Percentiles rank a stretch among this genome's conserved stretches.
Conservation (phyloP, 2,797 vertebrate genomes). For the Pempheris klunzingeri region DNA sequence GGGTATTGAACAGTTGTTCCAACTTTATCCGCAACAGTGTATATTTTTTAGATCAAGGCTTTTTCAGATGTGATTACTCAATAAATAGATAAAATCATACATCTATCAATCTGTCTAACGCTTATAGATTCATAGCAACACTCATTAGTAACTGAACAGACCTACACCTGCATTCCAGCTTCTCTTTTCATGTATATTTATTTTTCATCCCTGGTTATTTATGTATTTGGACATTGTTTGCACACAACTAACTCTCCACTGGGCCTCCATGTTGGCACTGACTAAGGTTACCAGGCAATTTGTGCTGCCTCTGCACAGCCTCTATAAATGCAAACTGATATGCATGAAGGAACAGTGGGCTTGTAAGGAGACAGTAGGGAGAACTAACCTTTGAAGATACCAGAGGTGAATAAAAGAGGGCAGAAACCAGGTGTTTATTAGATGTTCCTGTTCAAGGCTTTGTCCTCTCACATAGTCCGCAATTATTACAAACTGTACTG, state of each 20-base stretch:
- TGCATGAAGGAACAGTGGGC: slow-evolving; percentile 19
- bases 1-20: no score
- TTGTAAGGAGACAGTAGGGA: slow-evolving; percentile 8
- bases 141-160: background rate
- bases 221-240: slow-evolving; percentile 16
- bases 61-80: background rate
- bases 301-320: slow-evolving; percentile 11
- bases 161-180: no score
- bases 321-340: slow-evolving; percentile 40
- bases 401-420: slow-evolving; percentile 36
- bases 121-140: background rate
- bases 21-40: no score
- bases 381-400: slow-evolving; percentile 54
- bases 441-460: slow-evolving; percentile 46
- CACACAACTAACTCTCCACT: slow-evolving; percentile 16
- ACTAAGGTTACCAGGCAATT: slow-evolving; percentile 23
- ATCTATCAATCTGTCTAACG: background rate
- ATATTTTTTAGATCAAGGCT: background rate
- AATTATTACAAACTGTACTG: slow-evolving; percentile 57
- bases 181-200: background rate
- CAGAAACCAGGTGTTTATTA: slow-evolving; percentile 58
- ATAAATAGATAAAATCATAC: background rate
- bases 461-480: slow-evolving; percentile 46
- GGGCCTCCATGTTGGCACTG: slow-evolving; percentile 3
- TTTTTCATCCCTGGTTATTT: slow-evolving; percentile 12